Conservation (phyloP, 2,888 invertebrate genomes). For the Rhagonycha fulva region DNA sequence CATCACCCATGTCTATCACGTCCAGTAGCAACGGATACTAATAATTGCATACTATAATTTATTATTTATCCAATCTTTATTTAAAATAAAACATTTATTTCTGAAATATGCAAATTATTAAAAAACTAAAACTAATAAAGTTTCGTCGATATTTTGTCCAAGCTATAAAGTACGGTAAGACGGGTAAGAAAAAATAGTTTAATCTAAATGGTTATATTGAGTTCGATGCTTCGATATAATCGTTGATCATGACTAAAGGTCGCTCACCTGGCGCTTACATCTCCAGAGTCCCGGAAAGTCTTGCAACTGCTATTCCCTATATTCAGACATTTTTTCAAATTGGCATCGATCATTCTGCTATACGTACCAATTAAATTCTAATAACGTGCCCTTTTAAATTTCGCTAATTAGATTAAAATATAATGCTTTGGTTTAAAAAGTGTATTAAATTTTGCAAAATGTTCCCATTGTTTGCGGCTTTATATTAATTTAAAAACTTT, state of each 20-base stretch:
- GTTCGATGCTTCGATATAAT: neutral
- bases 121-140: neutral
- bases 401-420: neutral
- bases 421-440: neutral
- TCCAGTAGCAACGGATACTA: neutral
- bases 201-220: neutral
- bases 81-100: neutral
- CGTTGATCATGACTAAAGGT: neutral
- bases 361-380: neutral
- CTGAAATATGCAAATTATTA: neutral
- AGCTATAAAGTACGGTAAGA: neutral
- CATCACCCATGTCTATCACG: too few species aligned
- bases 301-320: conserved; percentile 7
- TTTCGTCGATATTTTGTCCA: neutral
- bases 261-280: conserved; percentile 28
- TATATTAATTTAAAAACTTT: neutral
- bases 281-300: conserved; percentile 23
- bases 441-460: neutral
- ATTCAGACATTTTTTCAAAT: conserved; percentile 10
- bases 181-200: neutral
- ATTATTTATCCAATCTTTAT: neutral
- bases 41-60: neutral
- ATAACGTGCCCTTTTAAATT: neutral
- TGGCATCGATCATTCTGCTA: conserved; percentile 10
- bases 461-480: neutral